phyloP scores from a whole-genome alignment of 2,888 invertebrate genomes.

The Leptopilina syphax region DNA sequence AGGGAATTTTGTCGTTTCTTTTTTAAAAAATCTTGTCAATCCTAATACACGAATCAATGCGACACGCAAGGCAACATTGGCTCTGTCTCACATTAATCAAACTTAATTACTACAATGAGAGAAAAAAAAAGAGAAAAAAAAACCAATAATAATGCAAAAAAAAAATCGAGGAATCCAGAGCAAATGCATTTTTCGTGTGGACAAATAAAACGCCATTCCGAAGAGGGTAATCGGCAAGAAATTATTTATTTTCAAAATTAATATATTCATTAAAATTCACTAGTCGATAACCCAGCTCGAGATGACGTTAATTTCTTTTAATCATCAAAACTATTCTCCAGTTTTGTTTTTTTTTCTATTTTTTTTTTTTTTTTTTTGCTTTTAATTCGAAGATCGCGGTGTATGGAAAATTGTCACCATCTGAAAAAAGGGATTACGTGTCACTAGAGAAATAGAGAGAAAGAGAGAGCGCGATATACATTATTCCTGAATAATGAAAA shows the following conservation, averaged over 20 bases:
- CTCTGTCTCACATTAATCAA: constrained; percentile 10
- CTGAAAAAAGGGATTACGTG: constrained; percentile 57
- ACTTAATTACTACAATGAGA: background rate
- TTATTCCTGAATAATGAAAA: constrained; percentile 48
- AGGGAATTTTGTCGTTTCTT: constrained; percentile 38
- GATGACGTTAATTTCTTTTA: constrained; percentile 14
- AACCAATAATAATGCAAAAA: background rate
- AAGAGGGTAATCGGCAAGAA: constrained; percentile 21
- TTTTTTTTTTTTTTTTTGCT: constrained; percentile 19
- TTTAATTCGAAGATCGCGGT: constrained; percentile 39
- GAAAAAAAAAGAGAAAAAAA: background rate
- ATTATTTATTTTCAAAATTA: background rate
- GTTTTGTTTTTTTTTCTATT: background rate
- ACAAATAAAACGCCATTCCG: constrained; percentile 36
- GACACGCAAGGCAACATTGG: constrained; percentile 42
- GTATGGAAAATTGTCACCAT: constrained; percentile 55
- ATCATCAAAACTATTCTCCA: background rate
- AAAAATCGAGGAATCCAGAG: constrained; percentile 16
- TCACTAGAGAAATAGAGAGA: constrained; percentile 26
- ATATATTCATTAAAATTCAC: background rate
- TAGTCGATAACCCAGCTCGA: constrained; percentile 24
- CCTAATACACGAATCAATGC: constrained; percentile 34
- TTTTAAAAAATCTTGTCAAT: constrained; percentile 36
- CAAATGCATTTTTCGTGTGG: constrained; percentile 42
- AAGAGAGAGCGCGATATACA: background rate